A percentile compares a stretch with the other conserved stretches of the same genome.
Conservation (phyloP, 2,888 invertebrate species). For the Aplocera efformata region DNA sequence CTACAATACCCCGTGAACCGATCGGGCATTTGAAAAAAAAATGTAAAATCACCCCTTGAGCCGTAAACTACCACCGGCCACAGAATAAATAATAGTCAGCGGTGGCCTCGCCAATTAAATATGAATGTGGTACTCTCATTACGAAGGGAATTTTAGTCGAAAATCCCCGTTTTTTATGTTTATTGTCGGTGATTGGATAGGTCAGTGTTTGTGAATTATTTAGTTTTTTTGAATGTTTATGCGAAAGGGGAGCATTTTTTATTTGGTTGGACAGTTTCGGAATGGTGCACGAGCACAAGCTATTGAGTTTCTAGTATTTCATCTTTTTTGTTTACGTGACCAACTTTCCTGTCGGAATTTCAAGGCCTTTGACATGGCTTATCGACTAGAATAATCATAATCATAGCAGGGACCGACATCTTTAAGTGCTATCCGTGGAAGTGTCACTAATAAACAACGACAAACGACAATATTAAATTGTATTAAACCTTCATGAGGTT, state of each 20-base stretch:
- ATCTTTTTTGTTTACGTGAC: too few relatives aligned
- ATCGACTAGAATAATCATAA: too few relatives aligned
- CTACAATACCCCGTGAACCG: conserved; percentile 69
- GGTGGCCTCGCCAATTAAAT: conserved; percentile 69
- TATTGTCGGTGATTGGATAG: conserved; percentile 28
- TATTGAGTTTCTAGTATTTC: too few relatives aligned
- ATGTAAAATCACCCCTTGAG: conserved; percentile 68
- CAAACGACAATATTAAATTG: too few relatives aligned
- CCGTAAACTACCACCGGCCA: conserved; percentile 53
- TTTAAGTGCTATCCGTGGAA: too few relatives aligned
- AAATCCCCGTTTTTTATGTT: conserved; percentile 32
- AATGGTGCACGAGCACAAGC: background rate
- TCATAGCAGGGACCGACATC: too few relatives aligned
- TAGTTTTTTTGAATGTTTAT: conserved; percentile 19
- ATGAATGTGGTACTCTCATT: conserved; percentile 68
- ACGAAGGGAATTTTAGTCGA: conserved; percentile 51
- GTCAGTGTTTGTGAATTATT: conserved; percentile 40
- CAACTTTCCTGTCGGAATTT: too few relatives aligned
- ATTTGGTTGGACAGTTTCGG: background rate
- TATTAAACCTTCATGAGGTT: too few relatives aligned
- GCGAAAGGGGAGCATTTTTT: conserved; percentile 17
- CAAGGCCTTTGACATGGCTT: too few relatives aligned
- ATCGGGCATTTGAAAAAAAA: conserved; percentile 73
- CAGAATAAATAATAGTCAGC: background rate
- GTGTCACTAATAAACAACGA: too few relatives aligned